phyloP scores from a whole-genome alignment of 2,888 invertebrate genomes.

The Protodeltote pygarga region DNA sequence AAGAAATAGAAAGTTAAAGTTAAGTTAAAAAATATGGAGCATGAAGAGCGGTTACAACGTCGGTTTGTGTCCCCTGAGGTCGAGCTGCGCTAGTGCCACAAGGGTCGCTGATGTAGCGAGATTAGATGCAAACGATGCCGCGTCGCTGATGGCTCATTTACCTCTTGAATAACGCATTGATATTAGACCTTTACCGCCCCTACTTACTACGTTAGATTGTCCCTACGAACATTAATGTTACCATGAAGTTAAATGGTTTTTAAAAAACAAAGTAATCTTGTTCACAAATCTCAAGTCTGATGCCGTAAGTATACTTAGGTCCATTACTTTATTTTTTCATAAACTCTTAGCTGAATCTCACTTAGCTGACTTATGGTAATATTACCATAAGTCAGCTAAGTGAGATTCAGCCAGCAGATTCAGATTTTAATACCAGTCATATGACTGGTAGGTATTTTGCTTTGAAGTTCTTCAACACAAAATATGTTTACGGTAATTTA shows the following conservation, averaged over 20 bases:
- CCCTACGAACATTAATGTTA: slow-evolving; percentile 40
- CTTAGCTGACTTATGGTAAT: too few relatives aligned
- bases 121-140: slow-evolving; percentile 84
- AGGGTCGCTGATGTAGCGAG: slow-evolving; percentile 71
- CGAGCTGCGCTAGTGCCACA: too few relatives aligned
- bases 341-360: too few relatives aligned
- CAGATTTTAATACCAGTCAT: too few relatives aligned
- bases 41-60: slow-evolving; percentile 50
- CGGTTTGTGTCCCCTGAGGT: slow-evolving; percentile 61
- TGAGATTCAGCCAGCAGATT: too few relatives aligned
- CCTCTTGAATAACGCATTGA: slow-evolving; percentile 81
- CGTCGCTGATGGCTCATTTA: slow-evolving; percentile 82
- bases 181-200: slow-evolving; percentile 62
- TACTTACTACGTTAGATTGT: slow-evolving; percentile 44
- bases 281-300: too few relatives aligned
- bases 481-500: slow-evolving; percentile 13
- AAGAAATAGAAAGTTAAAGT: too few relatives aligned
- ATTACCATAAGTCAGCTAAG: too few relatives aligned
- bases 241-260: too few relatives aligned
- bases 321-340: too few relatives aligned
- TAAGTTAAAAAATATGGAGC: slow-evolving; percentile 49
- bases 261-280: too few relatives aligned
- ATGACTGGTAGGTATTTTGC: not conserved
- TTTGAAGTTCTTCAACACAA: slow-evolving; percentile 15
- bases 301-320: too few relatives aligned